These are phyloP conservation scores for Apodemia duryi DNA, from an alignment of 2,888 invertebrate species.

Conservation along the genomic window DNA sequence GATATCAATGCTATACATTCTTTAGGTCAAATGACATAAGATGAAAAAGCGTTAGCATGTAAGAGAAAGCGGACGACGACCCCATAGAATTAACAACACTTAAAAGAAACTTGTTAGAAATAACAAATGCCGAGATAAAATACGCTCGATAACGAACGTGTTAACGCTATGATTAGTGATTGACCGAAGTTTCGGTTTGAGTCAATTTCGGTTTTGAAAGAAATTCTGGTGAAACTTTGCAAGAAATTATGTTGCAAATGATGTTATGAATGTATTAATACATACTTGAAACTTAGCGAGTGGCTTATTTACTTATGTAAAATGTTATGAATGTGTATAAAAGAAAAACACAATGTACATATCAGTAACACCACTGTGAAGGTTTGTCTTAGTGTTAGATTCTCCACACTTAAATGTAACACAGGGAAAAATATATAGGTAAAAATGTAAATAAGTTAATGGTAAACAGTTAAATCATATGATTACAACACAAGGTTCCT, in stretches of 20 bases:
- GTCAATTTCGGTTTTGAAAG: background rate
- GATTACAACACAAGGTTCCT: no score
- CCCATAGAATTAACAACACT: constrained; percentile 30
- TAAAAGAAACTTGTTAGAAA: constrained; percentile 10
- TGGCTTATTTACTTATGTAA: no score
- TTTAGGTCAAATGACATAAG: constrained; percentile 47
- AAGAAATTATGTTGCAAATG: background rate
- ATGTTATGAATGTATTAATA: no score
- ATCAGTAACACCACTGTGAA: no score
- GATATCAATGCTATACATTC: background rate
- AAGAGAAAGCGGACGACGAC: constrained; percentile 64
- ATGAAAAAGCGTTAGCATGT: constrained; percentile 48
- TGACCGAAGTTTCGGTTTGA: background rate
- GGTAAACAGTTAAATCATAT: no score
- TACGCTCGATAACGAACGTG: background rate
- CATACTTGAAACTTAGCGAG: no score
- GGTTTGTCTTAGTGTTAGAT: no score
- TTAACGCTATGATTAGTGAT: background rate
- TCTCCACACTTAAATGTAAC: no score
- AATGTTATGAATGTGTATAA: no score
- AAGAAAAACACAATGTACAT: no score
- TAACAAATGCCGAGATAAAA: background rate
- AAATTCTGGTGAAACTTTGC: background rate
- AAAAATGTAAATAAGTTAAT: no score
- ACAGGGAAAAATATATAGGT: no score